Percentiles rank a stretch among this genome's conserved stretches.
These are phyloP conservation scores for Euura lappo DNA, from an alignment of 1,140 invertebrate species.

Conservation along the genomic window DNA sequence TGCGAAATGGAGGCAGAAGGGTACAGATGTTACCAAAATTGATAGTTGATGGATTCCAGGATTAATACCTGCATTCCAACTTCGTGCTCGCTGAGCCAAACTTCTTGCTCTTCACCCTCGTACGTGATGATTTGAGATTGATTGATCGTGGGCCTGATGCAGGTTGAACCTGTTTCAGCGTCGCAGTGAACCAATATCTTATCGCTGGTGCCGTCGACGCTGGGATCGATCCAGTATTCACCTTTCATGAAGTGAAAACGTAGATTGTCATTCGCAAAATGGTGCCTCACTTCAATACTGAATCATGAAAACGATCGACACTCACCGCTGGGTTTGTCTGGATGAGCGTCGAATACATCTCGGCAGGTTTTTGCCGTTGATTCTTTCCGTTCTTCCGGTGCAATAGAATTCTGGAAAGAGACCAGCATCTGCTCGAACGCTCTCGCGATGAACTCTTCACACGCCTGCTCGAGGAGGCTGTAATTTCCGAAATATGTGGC, in stretches of 20 bases:
- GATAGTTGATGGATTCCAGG: no score
- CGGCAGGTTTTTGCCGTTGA: constrained; percentile 84
- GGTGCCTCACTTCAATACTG: not conserved
- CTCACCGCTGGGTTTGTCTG: constrained; percentile 74
- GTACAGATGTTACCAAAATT: no score
- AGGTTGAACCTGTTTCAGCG: constrained; percentile 68
- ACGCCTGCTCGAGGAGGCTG: constrained; percentile 70
- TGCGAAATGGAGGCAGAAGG: constrained; percentile 55
- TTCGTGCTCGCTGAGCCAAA: constrained; percentile 77
- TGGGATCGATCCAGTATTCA: constrained; percentile 90
- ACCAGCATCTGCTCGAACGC: constrained; percentile 81
- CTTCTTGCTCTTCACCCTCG: constrained; percentile 65
- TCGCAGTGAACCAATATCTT: constrained; percentile 85
- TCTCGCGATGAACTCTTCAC: constrained; percentile 74
- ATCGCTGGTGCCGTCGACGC: constrained; percentile 79
- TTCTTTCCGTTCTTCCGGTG: constrained; percentile 79
- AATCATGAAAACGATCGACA: constrained; percentile 13
- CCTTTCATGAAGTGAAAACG: constrained; percentile 59
- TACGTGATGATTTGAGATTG: constrained; percentile 68
- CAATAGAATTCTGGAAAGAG: constrained; percentile 76
- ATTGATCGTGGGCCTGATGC: constrained; percentile 75
- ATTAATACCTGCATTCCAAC: constrained; percentile 68
- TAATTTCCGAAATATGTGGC: constrained; percentile 74
- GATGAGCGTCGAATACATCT: constrained; percentile 78
- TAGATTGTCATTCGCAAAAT: not conserved